Evolutionary conservation across 1,140 invertebrate species (phyloP).

Genomic region (Hesperophylax magnus): DNA sequence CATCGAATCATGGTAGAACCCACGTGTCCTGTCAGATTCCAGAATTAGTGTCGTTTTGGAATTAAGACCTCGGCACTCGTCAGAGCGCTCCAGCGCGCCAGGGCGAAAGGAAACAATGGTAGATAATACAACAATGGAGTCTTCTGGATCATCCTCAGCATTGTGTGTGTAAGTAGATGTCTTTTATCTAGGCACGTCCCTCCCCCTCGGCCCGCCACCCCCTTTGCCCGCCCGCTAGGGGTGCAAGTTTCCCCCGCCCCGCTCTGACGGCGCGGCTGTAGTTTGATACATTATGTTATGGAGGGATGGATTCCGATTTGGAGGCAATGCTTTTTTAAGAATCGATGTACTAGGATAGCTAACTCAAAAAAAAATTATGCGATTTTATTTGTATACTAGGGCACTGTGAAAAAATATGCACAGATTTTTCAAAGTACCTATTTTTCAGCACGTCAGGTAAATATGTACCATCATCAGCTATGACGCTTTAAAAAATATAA

Average conservation of each 20-base stretch:
- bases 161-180: constrained; percentile 56
- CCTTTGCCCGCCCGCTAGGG: constrained; percentile 3
- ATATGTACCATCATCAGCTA: too few relatives aligned
- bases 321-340: background rate
- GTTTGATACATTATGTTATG: constrained; percentile 23
- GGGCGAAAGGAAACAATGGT: constrained; percentile 57
- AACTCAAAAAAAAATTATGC: too few relatives aligned
- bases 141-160: constrained; percentile 57
- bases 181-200: constrained; percentile 58
- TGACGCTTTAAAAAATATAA: too few relatives aligned
- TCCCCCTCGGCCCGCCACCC: constrained; percentile 18
- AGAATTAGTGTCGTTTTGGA: constrained; percentile 38
- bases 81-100: constrained; percentile 36
- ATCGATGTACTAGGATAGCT: too few relatives aligned
- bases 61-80: constrained; percentile 46
- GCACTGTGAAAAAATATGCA: too few relatives aligned
- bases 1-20: background rate
- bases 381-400: too few relatives aligned
- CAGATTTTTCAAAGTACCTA: too few relatives aligned
- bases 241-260: background rate
- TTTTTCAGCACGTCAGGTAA: too few relatives aligned
- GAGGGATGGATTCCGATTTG: constrained; percentile 5
- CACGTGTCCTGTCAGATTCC: constrained; percentile 22
- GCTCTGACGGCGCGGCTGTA: background rate
- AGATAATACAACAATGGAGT: constrained; percentile 59